phyloP scores from a whole-genome alignment of 2,797 vertebrate species.

The Fistularia commersonii region DNA sequence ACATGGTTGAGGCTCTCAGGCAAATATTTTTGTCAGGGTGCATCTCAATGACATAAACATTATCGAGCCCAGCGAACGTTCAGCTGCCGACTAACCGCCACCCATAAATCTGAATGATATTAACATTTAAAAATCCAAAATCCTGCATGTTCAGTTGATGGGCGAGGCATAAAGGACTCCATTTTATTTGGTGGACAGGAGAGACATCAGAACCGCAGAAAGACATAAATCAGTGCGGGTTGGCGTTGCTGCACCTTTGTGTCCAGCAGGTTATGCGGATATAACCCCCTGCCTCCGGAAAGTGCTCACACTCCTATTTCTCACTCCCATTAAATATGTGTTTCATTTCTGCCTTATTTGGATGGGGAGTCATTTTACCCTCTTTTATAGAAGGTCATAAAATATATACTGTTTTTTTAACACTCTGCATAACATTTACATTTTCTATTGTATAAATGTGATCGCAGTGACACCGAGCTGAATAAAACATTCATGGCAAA shows the following conservation, averaged over 20 bases:
- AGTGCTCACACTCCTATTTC: constrained; percentile 44
- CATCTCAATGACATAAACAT: constrained; percentile 60
- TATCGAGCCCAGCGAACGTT: constrained; percentile 41
- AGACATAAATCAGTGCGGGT: constrained; percentile 58
- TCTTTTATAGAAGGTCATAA: constrained; percentile 76
- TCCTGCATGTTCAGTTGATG: constrained; percentile 29
- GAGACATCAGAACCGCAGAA: constrained; percentile 20
- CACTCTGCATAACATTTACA: constrained; percentile 75
- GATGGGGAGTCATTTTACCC: constrained; percentile 69
- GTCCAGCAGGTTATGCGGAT: constrained; percentile 68
- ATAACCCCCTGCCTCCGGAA: constrained; percentile 48
- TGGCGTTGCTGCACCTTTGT: constrained; percentile 26
- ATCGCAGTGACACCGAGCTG: constrained; percentile 57
- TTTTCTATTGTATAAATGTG: constrained; percentile 76
- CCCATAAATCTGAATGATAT: constrained; percentile 72
- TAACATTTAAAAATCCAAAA: constrained; percentile 60
- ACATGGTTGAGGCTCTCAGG: constrained; percentile 35
- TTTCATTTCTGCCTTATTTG: constrained; percentile 69
- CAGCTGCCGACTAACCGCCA: constrained; percentile 45
- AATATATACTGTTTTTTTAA: constrained; percentile 69
- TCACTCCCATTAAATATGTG: constrained; percentile 61
- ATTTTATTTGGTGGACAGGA: constrained; percentile 42
- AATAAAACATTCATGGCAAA: constrained; percentile 77
- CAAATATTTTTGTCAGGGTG: constrained; percentile 44
- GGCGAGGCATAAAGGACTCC: constrained; percentile 42